Evolutionary conservation across 2,113 vertebrate species (phyloP), one percentile per base, ranked within the genome.

Genomic region (Passer montanus): DNA sequence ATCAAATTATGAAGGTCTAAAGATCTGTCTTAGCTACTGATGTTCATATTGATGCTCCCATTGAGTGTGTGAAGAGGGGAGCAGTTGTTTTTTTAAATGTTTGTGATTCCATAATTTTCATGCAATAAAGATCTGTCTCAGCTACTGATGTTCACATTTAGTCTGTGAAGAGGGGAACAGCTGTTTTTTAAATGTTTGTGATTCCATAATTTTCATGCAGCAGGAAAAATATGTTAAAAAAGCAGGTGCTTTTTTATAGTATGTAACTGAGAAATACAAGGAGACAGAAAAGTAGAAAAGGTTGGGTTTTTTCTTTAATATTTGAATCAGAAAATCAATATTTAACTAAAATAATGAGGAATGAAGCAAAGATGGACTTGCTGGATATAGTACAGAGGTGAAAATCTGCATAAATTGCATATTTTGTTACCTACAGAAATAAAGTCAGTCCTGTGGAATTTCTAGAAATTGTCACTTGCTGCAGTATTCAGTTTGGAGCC

Each of bases 161-260:
- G 26, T 63, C 23, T 68, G 4, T 28, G 43, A 83, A 84, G 20
- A 92, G 23, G 4, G 37, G 11, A 75, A 28, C 6, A 75, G 2
- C 14, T 64, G 13, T 1, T 11, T 37, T 37, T 37, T 37, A 37
- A 37, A 37, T 37, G 35, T 37, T 37, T 37, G 35, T 37, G 8
- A 37, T n/a, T 30, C 3, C 6, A 59, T 47, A 10, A 35, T 66
- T 79, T 26, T 55, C 6, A 26, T n/a, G 10, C 27, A 39, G n/a
- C 35, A 44, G 58, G 20, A 56, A 64, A 52, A 49, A 49, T 4
- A 11, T 1, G 2, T 11, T 11, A 9, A 33, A 60, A 85, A 20
- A 12, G 8, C 0, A 3, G 2, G 5, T 2, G 1, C 1, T 20
- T 55, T 50, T 44, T 52, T 41, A 4, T 62, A 28, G 4, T 39